Base-by-base conservation (phyloP, 1,140 invertebrate genomes). In the Drosophila quadrilineata region DNA sequence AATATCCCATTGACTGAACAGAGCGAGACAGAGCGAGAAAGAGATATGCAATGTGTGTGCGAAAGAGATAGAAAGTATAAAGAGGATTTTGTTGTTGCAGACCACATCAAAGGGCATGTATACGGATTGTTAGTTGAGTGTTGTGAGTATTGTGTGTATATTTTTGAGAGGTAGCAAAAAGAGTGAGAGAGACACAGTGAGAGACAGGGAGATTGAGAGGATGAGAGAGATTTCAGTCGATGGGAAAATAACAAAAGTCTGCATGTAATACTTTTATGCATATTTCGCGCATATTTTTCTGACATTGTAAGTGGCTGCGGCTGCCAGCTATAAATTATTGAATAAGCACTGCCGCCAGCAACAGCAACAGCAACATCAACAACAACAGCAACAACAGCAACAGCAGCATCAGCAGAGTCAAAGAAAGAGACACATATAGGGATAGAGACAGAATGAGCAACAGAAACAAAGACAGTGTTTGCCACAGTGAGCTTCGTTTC, bases 291-390 rank as follows among this genome's bases (percentile, higher is more conserved):
- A 82, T 75, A 82, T 80, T 80, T 84, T 84, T 71, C 77, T 84
- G 77, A 84, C 77, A 84, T 84, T 85, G 77, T 84, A 84, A 84
- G 77, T 84, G 77, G 79, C 77, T 84, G 74, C 45, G 73, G 77
- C 79, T 85, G 77, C 73, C 79, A 85, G 77, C 79, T 79, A 84
- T 84, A 84, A 84, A 84, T 84, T 84, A 84, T 84, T 84, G 77
- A 84, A 85, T 84, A 77, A 84, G 77, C 79, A 82, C 77, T 73
- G 69, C 73, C 69, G 82, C 35, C 69, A 77, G 46, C 35, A 80
- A 35, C 43, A 63, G 35, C 58, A 65, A 36, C 36, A 33, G 45
- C 41, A 43, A n/a, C 50, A 52, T 9, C 28, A 50, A 9, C 31
- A 62, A 5, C 22, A 53, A 35, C 33, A 49, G 10, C 33, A 43